Percentiles rank a stretch among this genome's conserved stretches.
These are phyloP conservation scores for Melanotaenia boesemani DNA, from an alignment of 2,797 vertebrate species.

Conservation along the genomic window DNA sequence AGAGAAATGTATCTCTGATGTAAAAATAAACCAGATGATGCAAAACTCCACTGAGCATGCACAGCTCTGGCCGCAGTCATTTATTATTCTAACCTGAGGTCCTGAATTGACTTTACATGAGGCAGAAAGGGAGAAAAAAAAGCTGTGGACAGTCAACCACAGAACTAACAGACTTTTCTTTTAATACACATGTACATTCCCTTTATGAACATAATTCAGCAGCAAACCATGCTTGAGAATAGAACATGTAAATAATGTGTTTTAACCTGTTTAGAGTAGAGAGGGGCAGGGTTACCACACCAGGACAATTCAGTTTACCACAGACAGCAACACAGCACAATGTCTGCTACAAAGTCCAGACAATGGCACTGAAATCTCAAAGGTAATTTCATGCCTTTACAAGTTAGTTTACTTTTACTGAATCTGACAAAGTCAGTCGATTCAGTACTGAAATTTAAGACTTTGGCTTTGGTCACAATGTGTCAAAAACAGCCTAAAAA, in stretches of 20 bases:
- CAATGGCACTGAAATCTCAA: conserved; percentile 19
- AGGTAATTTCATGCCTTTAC: conserved; percentile 30
- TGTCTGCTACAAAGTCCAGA: conserved; percentile 38
- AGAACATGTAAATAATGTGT: conserved; percentile 66
- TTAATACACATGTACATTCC: conserved; percentile 61
- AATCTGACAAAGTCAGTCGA: neutral
- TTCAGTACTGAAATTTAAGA: neutral
- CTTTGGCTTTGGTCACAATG: neutral
- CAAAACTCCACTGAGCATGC: conserved; percentile 55
- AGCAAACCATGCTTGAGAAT: conserved; percentile 63
- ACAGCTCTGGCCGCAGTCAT: conserved; percentile 53
- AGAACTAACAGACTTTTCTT: conserved; percentile 51
- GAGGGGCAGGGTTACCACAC: conserved; percentile 68
- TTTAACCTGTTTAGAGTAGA: conserved; percentile 73
- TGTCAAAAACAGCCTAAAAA: neutral
- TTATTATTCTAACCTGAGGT: conserved; percentile 72
- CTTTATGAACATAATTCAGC: conserved; percentile 58
- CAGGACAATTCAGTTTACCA: conserved; percentile 65
- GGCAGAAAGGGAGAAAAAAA: conserved; percentile 34
- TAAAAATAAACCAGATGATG: conserved; percentile 75
- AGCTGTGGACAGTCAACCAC: conserved; percentile 44
- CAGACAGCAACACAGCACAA: conserved; percentile 48
- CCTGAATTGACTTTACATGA: conserved; percentile 53
- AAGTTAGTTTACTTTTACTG: conserved; percentile 22
- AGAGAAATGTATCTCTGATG: conserved; percentile 73